phyloP scores from a whole-genome alignment of 2,888 invertebrate species.

The Seira ritae region DNA sequence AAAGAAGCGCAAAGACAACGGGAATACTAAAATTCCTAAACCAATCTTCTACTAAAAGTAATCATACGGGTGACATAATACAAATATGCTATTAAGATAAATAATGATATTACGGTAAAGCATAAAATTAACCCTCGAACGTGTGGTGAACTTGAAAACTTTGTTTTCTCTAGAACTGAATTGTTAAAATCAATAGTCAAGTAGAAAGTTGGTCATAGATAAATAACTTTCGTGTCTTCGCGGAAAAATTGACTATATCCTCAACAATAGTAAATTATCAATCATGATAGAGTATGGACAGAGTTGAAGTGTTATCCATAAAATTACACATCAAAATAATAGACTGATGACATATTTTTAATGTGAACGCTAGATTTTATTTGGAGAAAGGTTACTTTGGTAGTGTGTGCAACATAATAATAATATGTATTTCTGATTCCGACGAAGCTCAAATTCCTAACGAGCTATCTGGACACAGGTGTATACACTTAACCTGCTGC shows the following conservation, averaged over 20 bases:
- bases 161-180: conserved; percentile 24
- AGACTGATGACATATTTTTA: conserved; percentile 9
- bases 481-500: too few relatives aligned
- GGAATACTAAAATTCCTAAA: conserved; percentile 72
- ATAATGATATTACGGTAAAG: conserved; percentile 13
- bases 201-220: background rate
- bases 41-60: conserved; percentile 70
- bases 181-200: background rate
- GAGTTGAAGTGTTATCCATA: too few relatives aligned
- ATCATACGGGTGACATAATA: too few relatives aligned
- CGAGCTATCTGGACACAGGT: conserved; percentile 5
- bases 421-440: background rate
- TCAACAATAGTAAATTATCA: too few relatives aligned
- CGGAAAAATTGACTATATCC: too few relatives aligned
- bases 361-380: background rate
- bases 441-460: background rate
- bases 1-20: conserved; percentile 70
- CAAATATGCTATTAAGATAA: too few relatives aligned
- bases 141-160: too few relatives aligned
- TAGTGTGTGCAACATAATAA: background rate
- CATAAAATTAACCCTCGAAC: too few relatives aligned
- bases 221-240: conserved; percentile 6
- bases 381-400: background rate
- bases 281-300: too few relatives aligned
- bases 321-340: background rate